These are phyloP conservation scores for Pomacea maculata DNA, from an alignment of 1,140 invertebrate genomes.

Conservation along the genomic window DNA sequence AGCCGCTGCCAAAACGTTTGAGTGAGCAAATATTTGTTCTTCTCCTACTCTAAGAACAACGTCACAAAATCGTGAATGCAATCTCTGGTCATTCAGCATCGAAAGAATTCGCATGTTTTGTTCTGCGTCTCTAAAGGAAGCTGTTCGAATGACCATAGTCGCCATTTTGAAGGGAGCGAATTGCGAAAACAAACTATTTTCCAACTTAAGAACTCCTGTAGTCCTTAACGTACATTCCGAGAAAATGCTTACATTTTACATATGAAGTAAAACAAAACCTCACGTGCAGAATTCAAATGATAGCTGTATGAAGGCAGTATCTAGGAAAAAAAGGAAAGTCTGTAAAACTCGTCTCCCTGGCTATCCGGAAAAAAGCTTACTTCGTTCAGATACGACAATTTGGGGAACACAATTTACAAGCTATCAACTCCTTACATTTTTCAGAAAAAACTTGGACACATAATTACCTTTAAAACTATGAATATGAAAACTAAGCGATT, in stretches of 20 bases:
- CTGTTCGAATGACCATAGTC: constrained; percentile 17
- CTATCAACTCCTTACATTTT: not conserved
- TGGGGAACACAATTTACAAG: not conserved
- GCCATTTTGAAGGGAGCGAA: constrained; percentile 41
- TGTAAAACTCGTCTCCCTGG: not conserved
- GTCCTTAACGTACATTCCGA: not conserved
- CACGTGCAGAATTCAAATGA: not conserved
- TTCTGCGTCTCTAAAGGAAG: constrained; percentile 37
- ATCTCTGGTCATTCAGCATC: constrained; percentile 55
- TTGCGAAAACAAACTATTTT: not conserved
- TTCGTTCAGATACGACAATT: not conserved
- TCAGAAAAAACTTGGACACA: not conserved
- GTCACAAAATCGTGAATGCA: constrained; percentile 60
- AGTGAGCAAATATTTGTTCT: constrained; percentile 61
- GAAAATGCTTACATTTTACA: not conserved
- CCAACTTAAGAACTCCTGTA: not conserved
- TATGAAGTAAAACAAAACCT: not conserved
- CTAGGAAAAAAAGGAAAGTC: not conserved
- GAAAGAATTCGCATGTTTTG: constrained; percentile 38
- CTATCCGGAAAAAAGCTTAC: not conserved
- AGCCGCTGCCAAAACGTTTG: constrained; percentile 63
- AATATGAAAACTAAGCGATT: not conserved
- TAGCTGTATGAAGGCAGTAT: not conserved
- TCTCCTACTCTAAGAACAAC: constrained; percentile 61
- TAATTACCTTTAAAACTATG: not conserved